Conservation (phyloP, 2,797 vertebrate genomes). For the Delichon dasypus region DNA sequence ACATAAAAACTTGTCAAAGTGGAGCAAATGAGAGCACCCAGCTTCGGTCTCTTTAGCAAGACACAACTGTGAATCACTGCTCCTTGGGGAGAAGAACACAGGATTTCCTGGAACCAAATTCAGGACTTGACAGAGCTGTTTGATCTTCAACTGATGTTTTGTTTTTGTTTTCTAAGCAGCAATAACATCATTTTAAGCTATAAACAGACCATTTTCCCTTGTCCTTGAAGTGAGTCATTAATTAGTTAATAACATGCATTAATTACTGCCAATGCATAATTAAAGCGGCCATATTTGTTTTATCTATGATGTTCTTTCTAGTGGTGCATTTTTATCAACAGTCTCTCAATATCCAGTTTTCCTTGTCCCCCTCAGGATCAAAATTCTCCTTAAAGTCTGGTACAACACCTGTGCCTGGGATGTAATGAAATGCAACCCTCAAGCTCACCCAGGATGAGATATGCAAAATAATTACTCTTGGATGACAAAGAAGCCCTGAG, state of each 20-base stretch:
- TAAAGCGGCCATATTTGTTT: background rate
- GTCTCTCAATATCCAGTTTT: background rate
- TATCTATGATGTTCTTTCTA: background rate
- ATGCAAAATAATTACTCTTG: constrained; percentile 1
- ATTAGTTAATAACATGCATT: constrained; percentile 17
- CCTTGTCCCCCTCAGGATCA: background rate
- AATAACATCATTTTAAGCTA: constrained; percentile 14
- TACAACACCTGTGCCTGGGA: background rate
- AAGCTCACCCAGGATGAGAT: background rate
- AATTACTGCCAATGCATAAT: constrained; percentile 2
- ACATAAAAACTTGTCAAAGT: background rate
- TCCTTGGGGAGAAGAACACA: background rate
- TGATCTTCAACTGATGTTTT: constrained; percentile 18
- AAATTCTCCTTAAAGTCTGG: background rate
- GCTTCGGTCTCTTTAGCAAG: constrained; percentile 17
- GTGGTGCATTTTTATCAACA: background rate
- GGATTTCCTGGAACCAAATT: constrained; percentile 49
- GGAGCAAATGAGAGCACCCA: constrained; percentile 39
- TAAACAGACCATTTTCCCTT: background rate
- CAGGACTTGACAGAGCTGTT: constrained; percentile 7
- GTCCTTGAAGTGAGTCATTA: background rate
- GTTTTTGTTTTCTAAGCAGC: constrained; percentile 39
- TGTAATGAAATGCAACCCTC: background rate
- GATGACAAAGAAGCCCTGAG: background rate
- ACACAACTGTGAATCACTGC: constrained; percentile 1